Conservation (phyloP, 2,113 vertebrate species). For the Mormyrus lacerda region DNA sequence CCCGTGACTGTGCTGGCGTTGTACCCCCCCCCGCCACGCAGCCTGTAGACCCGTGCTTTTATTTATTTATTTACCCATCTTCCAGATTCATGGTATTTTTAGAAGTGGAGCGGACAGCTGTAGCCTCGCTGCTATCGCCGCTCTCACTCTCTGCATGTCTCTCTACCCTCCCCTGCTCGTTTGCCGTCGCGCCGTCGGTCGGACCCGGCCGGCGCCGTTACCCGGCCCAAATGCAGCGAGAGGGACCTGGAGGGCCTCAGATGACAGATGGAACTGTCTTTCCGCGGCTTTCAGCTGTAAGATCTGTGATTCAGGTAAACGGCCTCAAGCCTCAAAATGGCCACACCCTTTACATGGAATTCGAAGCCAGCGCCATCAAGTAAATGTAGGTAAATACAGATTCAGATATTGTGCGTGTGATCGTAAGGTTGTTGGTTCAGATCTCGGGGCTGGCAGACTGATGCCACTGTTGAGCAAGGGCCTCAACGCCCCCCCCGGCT, state of each 20-base stretch:
- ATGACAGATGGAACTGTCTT: not conserved
- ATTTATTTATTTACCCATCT: conserved; percentile 37
- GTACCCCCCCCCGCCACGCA: conserved; percentile 35
- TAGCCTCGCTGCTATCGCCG: conserved; percentile 24
- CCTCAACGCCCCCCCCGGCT: not conserved
- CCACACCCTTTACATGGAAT: not conserved
- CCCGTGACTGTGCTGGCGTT: conserved; percentile 32
- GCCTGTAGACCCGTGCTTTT: conserved; percentile 50
- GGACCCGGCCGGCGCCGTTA: not conserved
- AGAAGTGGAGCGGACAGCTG: conserved; percentile 51
- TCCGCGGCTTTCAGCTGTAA: not conserved
- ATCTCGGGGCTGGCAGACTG: not conserved
- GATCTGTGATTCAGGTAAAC: not conserved
- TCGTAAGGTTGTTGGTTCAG: not conserved
- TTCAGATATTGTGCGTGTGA: not conserved
- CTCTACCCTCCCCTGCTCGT: not conserved
- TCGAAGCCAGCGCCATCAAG: not conserved
- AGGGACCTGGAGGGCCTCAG: not conserved
- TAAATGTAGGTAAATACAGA: not conserved
- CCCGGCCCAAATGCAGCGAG: not conserved
- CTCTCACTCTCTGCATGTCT: not conserved
- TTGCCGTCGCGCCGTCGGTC: not conserved
- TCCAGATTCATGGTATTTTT: conserved; percentile 60
- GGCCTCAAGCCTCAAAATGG: not conserved
- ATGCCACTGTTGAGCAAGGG: not conserved